Base-by-base conservation (phyloP, 2,113 vertebrate species). In the Nerophis ophidion region DNA sequence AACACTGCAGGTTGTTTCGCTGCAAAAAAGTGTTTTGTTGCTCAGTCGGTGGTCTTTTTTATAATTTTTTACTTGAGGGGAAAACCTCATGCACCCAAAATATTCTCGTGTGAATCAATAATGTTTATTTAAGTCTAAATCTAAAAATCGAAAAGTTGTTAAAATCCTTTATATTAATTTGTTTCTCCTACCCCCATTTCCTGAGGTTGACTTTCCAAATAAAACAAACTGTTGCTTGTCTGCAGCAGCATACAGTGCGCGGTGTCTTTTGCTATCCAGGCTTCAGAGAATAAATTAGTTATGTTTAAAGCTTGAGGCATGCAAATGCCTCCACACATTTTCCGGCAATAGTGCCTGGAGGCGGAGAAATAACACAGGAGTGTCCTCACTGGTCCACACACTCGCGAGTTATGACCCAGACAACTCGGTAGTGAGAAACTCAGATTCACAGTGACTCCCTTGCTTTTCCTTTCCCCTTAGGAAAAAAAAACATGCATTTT, bases 401-500 rank as follows among this genome's bases (percentile, higher is more conserved):
- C 65, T 61, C 51, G 2, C 26, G 42, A 70, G 65, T 71, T 79
- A 57, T 63, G 70, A 79, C 80, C 68, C 56, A 74, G 73, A 77
- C 71, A 60, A 60, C 49, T 64, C 57, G 49, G 65, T 46, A 61
- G 71, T 57, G 51, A 75, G 65, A 80, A 63, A 81, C 74, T 65
- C 64, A 83, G 70, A 85, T 82, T 70, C 68, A 68, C 75, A 68
- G n/a, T 72, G 77, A 87, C 81, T 81, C 52, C 36, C 50, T 64
- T 77, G 17, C 54, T 16, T 53, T 74, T 60, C 11, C 65, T 63
- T 26, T 55, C 63, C 75, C 77, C 49, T 16, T 2, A 76, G 81
- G 71, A 69, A 71, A n/a, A 51, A 66, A 83, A 66, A 80, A 70
- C 73, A 65, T 38, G 12, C 47, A 75, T 80, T 82, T 77, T 63